Base-by-base conservation (phyloP, 2,888 invertebrate genomes). In the Cenopis cana region DNA sequence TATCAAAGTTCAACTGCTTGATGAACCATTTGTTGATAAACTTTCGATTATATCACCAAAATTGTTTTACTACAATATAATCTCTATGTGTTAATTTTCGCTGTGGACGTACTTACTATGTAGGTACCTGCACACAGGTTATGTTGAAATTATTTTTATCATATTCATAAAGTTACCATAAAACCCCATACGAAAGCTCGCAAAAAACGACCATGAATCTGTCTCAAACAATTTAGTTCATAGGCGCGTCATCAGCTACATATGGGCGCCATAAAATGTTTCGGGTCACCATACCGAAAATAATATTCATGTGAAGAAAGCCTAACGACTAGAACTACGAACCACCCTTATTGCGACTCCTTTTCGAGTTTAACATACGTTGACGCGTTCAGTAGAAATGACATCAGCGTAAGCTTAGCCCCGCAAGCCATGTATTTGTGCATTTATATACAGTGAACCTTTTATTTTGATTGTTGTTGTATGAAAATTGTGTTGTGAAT, bases 261-360 rank as follows among this genome's bases (percentile, higher is more conserved):
- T 79, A 82, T 82, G 79, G 78, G 79, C 81, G 69, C 71, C 75
- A 61, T 83, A 81, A 70, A 72, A 72, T 72, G 72, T 76, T 76
- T 78, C 38, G 78, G 79, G 77, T 79, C 79, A 75, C 75, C 73
- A 76, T 75, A 77, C 77, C 74, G 72, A 79, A 81, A 80, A 84
- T 82, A 81, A 81, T 82, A 83, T 84, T 83, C 83, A 83, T 81
- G 76, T 74, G 77, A 81, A 78, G 77, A 80, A 79, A 79, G 74
- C 38, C 59, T 60, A 76, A 76, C 72, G 75, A 78, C 77, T 54
- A 65, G 50, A 62, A 64, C 38, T 60, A 41, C 29, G 50, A 5
- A 20, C 62, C 24, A 49, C 24, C 36, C n/a, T 33, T 10, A 0
- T 20, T 0, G 12, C 18, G 41, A 41, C 50, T 14, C 8, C 49